Evolutionary conservation across 2,113 vertebrate genomes (phyloP).

Genomic region (Cyprinodon variegatus): DNA sequence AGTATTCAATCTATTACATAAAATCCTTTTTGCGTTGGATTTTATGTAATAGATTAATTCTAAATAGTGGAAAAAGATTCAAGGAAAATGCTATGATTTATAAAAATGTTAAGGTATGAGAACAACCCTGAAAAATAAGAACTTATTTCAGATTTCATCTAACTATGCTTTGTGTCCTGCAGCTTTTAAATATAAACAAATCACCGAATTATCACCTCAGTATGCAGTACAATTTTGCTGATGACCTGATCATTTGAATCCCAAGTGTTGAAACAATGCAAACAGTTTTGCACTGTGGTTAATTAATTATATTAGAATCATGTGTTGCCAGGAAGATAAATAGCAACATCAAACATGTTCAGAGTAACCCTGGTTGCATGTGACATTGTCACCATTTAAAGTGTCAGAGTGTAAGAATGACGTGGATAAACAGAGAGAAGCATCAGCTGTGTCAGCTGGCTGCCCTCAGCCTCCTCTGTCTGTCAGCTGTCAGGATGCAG

Average conservation of each 20-base stretch:
- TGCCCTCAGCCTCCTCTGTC: slow-evolving; percentile 42
- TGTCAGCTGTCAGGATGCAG: slow-evolving; percentile 47
- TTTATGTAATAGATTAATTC: background rate
- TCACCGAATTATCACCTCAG: too few species aligned
- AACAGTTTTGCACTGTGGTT: background rate
- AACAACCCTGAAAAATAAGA: too few species aligned
- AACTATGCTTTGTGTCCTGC: too few species aligned
- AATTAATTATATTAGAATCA: background rate
- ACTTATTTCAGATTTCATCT: too few species aligned
- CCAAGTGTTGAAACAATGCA: too few species aligned
- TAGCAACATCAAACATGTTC: background rate
- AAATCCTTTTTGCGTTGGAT: background rate
- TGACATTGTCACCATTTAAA: background rate
- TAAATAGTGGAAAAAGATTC: background rate
- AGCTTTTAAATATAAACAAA: too few species aligned
- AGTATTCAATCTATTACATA: background rate
- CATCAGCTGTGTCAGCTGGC: slow-evolving; percentile 36
- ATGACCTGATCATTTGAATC: too few species aligned
- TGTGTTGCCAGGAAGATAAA: background rate
- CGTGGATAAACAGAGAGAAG: slow-evolving; percentile 58
- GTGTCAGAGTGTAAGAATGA: slow-evolving; percentile 8
- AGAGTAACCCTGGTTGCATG: background rate
- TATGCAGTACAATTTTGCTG: too few species aligned
- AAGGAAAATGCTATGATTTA: too few species aligned
- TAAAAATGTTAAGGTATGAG: too few species aligned